Evolutionary conservation across 2,797 vertebrate genomes (phyloP), one percentile per base, ranked within the genome.

Genomic region (Takifugu ocellatus): DNA sequence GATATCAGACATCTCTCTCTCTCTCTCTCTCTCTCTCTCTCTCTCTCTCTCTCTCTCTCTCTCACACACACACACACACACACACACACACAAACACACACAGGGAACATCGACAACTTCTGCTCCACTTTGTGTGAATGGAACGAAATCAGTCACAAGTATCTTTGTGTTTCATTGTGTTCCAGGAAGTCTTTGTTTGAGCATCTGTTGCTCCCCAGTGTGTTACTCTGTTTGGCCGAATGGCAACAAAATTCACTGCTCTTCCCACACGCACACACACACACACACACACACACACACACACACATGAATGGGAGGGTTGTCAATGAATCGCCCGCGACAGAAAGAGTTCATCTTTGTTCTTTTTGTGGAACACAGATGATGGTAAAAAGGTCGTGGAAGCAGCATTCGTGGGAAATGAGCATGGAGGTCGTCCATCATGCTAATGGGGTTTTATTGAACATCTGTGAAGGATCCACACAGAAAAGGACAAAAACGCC

Each of bases 121-220:
- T 84, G 82, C 84, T 79, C 81, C 71, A 79, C 72, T 81, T 74
- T 86, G 73, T 77, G 77, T 85, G 82, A 84, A 81, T 84, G 60
- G 81, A 83, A 79, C 74, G 77, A 86, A 84, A 87, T 87, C 79
- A 82, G 83, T 84, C 77, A 82, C 81, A 75, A 82, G 77, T 88
- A 81, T 85, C 83, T 81, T 51, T 61, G 51, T 36, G 75, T 5
- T 31, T 77, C 72, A 76, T 86, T 85, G 80, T 85, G 68, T 79
- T 39, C 49, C 2, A 59, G 49, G 26, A 26, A 63, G 62, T 74
- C 81, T 89, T 89, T 89, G 87, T 89, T 74, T 44, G 10, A 81
- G 84, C 87, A 89, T 88, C 87, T 88, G 87, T 87, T 84, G 81
- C 77, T 81, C 75, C 72, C 68, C 78, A 71, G 72, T 84, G 81